phyloP scores from a whole-genome alignment of 2,113 vertebrate genomes.

The Cochlearius cochlearius region DNA sequence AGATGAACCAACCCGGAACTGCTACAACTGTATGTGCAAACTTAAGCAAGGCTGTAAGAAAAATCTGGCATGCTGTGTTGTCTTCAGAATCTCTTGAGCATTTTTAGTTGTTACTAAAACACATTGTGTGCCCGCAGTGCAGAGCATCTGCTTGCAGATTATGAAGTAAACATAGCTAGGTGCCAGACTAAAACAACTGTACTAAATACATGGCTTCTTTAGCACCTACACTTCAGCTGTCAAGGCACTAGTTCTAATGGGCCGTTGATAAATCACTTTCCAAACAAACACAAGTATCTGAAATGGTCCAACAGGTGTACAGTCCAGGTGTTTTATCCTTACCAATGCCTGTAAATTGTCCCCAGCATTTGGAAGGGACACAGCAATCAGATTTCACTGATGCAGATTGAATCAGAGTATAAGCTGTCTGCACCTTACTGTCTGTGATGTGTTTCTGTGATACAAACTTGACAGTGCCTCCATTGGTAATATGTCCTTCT shows the following conservation, averaged over 20 bases:
- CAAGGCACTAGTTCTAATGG: background rate
- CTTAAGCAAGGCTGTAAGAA: background rate
- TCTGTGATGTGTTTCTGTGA: background rate
- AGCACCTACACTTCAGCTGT: background rate
- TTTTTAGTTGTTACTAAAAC: background rate
- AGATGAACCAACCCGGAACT: background rate
- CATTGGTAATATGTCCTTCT: rapidly evolving
- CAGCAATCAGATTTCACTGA: background rate
- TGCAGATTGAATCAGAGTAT: background rate
- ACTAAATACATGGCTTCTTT: background rate
- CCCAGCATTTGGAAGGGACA: background rate
- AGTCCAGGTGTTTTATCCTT: background rate
- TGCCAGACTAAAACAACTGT: background rate
- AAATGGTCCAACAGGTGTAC: background rate
- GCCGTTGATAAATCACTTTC: background rate
- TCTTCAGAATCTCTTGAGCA: background rate
- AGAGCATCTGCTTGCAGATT: background rate
- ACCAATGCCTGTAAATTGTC: background rate
- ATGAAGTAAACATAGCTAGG: background rate
- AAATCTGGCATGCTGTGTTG: background rate
- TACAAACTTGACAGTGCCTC: background rate
- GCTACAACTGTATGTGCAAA: background rate
- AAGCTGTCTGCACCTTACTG: background rate
- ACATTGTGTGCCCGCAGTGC: background rate
- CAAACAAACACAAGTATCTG: background rate